Conservation (phyloP, 1,140 invertebrate species). For the Eupeodes corollae region DNA sequence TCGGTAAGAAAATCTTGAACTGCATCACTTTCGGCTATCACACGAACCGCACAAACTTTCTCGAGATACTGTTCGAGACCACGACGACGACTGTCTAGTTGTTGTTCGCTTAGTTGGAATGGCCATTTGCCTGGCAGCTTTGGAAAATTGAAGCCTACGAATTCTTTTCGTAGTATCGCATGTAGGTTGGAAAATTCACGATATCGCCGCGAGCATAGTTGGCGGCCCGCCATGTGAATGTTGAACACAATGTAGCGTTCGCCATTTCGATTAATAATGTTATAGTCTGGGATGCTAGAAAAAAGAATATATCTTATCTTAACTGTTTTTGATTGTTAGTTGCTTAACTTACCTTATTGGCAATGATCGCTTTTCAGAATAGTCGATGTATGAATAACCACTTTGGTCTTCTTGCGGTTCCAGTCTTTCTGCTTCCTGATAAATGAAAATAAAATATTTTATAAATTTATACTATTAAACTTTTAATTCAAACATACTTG, state of each 20-base stretch:
- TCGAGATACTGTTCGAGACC: constrained; percentile 96
- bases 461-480: not conserved
- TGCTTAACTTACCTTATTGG: constrained; percentile 54
- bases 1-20: constrained; percentile 96
- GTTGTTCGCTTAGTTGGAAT: constrained; percentile 91
- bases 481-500: constrained; percentile 45
- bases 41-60: constrained; percentile 93
- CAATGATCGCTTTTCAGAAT: constrained; percentile 93
- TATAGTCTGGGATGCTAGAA: constrained; percentile 86
- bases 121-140: constrained; percentile 98
- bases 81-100: constrained; percentile 83
- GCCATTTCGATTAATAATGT: constrained; percentile 61
- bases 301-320: not conserved
- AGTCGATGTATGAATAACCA: constrained; percentile 87
- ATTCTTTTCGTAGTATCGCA: constrained; percentile 86
- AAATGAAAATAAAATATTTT: constrained; percentile 5
- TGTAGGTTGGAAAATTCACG: constrained; percentile 90
- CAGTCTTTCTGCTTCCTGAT: constrained; percentile 68
- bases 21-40: constrained; percentile 93
- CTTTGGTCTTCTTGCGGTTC: constrained; percentile 81
- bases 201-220: constrained; percentile 91
- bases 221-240: constrained; percentile 97
- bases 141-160: constrained; percentile 93
- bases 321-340: not conserved
- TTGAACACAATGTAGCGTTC: constrained; percentile 95